Conservation (phyloP, 2,797 vertebrate species). For the Pachyuromys duprasi region DNA sequence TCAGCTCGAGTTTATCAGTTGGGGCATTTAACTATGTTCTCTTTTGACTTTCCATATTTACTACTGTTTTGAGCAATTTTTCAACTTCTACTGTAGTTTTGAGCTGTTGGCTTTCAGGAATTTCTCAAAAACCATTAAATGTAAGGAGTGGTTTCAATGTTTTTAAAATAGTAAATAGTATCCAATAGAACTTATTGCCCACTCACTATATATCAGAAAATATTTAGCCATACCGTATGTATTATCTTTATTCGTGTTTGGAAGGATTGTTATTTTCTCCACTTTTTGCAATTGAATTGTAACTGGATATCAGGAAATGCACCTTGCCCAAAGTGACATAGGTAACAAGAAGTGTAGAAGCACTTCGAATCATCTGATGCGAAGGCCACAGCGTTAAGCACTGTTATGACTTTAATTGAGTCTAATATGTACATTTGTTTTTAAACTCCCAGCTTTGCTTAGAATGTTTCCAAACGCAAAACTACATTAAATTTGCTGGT, state of each 20-base stretch:
- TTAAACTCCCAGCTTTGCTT: background rate
- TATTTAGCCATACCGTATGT: background rate
- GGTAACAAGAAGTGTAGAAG: background rate
- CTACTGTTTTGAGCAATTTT: background rate
- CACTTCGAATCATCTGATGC: background rate
- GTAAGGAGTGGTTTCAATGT: background rate
- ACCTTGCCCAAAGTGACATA: background rate
- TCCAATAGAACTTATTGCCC: background rate
- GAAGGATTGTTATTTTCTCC: background rate
- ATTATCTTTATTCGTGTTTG: background rate
- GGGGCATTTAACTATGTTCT: background rate
- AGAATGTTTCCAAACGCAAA: background rate
- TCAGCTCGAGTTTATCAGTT: background rate
- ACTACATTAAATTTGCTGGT: background rate
- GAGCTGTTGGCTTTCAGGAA: background rate
- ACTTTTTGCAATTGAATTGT: background rate
- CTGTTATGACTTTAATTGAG: background rate
- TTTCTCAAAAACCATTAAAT: background rate
- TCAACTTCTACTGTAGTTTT: background rate
- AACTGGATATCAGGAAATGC: background rate
- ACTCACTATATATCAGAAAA: background rate
- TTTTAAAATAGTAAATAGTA: background rate
- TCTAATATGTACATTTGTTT: background rate
- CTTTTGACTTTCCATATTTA: background rate
- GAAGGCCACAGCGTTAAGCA: background rate